Percentiles rank a stretch among this genome's conserved stretches.
Evolutionary conservation across 2,113 vertebrate genomes (phyloP).

Genomic region (Mugil cephalus): DNA sequence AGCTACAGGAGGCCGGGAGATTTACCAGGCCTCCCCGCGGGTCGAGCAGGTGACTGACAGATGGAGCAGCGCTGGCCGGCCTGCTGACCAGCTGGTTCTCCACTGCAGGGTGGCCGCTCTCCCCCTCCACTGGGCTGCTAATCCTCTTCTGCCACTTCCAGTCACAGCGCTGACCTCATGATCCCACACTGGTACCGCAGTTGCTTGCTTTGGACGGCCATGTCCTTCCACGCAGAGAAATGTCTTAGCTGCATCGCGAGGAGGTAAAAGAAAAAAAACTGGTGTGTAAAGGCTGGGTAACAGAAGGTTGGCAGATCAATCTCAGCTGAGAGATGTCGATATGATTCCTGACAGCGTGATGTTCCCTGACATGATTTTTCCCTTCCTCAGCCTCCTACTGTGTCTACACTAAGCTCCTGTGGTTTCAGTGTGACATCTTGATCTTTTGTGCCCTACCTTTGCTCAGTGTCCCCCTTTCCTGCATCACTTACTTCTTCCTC

Average conservation of each 20-base stretch:
- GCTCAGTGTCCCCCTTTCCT: constrained; percentile 23
- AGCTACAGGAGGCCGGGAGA: constrained; percentile 40
- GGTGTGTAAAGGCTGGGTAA: constrained; percentile 34
- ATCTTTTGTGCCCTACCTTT: constrained; percentile 56
- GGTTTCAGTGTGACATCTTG: constrained; percentile 46
- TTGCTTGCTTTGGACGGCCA: constrained; percentile 49
- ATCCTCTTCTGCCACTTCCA: constrained; percentile 69
- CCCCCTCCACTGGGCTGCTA: constrained; percentile 64
- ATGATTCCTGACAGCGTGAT: constrained; percentile 72
- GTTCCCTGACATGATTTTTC: constrained; percentile 64
- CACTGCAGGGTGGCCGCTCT: constrained; percentile 55
- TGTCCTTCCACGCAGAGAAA: constrained; percentile 31
- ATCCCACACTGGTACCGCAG: constrained; percentile 46
- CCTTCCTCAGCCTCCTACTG: constrained; percentile 50
- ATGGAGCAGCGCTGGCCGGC: constrained; percentile 64
- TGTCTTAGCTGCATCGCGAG: constrained; percentile 9
- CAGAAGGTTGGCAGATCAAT: constrained; percentile 72
- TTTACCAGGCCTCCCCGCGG: constrained; percentile 55
- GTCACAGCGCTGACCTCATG: constrained; percentile 59
- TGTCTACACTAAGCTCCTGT: constrained; percentile 54
- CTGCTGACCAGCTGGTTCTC: constrained; percentile 74
- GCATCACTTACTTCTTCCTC: constrained; percentile 27
- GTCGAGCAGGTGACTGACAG: constrained; percentile 73
- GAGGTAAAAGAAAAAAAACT: constrained; percentile 25
- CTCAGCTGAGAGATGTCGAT: constrained; percentile 69